A percentile compares a stretch with the other conserved stretches of the same genome.
Evolutionary conservation across 1,140 invertebrate species (phyloP).

Genomic region (Bombyx mandarina): DNA sequence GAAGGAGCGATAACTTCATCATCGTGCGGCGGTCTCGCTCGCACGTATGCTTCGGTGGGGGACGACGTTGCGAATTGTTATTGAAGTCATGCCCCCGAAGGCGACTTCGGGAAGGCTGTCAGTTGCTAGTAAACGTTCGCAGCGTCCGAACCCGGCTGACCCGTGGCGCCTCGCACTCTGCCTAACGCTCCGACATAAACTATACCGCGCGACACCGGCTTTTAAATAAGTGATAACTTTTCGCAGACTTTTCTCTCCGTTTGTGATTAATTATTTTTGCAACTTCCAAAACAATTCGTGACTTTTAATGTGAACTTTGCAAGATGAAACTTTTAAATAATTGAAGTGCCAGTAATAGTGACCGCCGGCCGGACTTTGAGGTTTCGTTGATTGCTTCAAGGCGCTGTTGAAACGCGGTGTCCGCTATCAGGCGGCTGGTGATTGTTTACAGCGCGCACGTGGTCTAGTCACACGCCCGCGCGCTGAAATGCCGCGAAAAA

Average conservation of each 20-base stretch:
- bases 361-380: slow-evolving; percentile 1
- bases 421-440: slow-evolving; percentile 14
- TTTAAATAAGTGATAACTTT: slow-evolving; percentile 54
- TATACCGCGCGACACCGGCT: slow-evolving; percentile 28
- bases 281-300: not conserved
- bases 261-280: slow-evolving; percentile 3
- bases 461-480: slow-evolving; percentile 44
- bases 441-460: slow-evolving; percentile 65
- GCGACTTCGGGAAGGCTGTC: slow-evolving; percentile 70
- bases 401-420: slow-evolving; percentile 2
- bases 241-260: slow-evolving; percentile 8
- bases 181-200: slow-evolving; percentile 29
- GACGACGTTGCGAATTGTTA: slow-evolving; percentile 71
- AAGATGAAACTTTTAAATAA: slow-evolving; percentile 19
- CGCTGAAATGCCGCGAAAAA: slow-evolving; percentile 61
- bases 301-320: not conserved
- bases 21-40: slow-evolving; percentile 53
- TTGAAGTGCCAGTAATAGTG: slow-evolving; percentile 10
- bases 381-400: not conserved
- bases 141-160: slow-evolving; percentile 56
- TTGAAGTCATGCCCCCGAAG: slow-evolving; percentile 70
- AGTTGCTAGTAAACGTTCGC: slow-evolving; percentile 66
- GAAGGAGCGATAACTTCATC: slow-evolving; percentile 69
- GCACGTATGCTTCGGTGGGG: slow-evolving; percentile 59
- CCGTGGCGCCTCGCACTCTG: slow-evolving; percentile 32